These are phyloP conservation scores for Zaprionus bogoriensis DNA, from an alignment of 2,888 invertebrate species.

Conservation along the genomic window DNA sequence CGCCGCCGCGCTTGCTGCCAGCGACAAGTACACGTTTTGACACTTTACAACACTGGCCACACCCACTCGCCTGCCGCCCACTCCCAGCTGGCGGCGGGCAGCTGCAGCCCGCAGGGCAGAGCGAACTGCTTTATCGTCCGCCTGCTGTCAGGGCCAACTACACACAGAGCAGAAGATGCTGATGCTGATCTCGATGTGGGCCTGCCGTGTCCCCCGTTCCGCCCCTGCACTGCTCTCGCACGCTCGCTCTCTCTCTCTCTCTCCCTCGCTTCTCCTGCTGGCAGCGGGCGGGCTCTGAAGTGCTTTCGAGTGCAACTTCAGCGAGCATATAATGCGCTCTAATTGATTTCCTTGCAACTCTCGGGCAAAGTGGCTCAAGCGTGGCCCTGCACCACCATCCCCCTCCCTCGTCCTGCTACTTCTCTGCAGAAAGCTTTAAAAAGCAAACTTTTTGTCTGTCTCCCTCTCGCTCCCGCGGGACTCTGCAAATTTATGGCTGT, in stretches of 20 bases:
- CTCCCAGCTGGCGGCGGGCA: background rate
- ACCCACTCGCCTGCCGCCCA: constrained; percentile 22
- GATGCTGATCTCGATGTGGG: background rate
- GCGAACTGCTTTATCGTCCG: constrained; percentile 33
- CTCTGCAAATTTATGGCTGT: constrained; percentile 65
- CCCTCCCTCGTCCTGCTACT: background rate
- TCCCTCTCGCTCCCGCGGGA: constrained; percentile 2
- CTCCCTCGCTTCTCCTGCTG: background rate
- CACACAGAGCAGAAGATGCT: background rate
- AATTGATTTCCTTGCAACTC: constrained; percentile 59
- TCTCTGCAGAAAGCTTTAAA: background rate
- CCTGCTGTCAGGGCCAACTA: constrained; percentile 44
- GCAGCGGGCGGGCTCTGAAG: constrained; percentile 39
- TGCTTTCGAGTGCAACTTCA: constrained; percentile 43
- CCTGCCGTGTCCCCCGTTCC: no score
- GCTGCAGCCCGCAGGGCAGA: constrained; percentile 2
- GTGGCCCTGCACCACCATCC: background rate
- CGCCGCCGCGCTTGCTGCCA: constrained; percentile 56
- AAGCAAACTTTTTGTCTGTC: background rate
- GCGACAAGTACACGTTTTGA: constrained; percentile 77
- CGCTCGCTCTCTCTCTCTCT: background rate
- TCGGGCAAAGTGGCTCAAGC: constrained; percentile 28
- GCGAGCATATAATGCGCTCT: constrained; percentile 59
- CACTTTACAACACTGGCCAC: constrained; percentile 71
- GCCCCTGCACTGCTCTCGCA: background rate